Conservation (phyloP, 2,888 invertebrate species). For the Ophion ellenae region DNA sequence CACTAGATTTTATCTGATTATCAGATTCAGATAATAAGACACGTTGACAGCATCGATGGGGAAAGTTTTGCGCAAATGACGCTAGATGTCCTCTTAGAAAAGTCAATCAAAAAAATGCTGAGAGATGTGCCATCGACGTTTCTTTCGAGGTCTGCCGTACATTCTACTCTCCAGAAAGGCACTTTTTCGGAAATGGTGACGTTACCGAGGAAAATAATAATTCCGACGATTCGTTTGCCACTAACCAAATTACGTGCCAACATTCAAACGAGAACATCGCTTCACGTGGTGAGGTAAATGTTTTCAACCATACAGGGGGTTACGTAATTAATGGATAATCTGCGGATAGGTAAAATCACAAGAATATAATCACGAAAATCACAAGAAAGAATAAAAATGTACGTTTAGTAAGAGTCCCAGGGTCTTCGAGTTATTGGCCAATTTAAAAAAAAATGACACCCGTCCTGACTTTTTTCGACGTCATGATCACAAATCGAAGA, state of each 20-base stretch:
- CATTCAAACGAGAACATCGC: slow-evolving; percentile 1
- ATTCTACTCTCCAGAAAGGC: background rate
- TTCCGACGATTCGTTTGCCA: background rate
- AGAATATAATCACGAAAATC: no score
- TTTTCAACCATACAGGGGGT: background rate
- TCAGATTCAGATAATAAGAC: background rate
- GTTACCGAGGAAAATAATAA: slow-evolving; percentile 4
- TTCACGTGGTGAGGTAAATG: slow-evolving; percentile 20
- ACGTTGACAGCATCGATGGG: slow-evolving; percentile 32
- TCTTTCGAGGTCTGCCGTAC: background rate
- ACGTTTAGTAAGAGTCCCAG: no score
- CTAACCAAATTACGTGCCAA: slow-evolving; percentile 5
- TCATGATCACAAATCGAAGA: no score
- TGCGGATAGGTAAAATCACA: no score
- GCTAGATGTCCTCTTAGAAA: slow-evolving; percentile 9
- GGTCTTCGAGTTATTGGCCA: no score
- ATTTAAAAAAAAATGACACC: no score
- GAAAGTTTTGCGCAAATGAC: slow-evolving; percentile 1
- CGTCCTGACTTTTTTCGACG: no score
- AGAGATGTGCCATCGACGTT: slow-evolving; percentile 24
- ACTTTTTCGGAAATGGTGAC: background rate
- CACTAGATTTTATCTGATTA: slow-evolving; percentile 4
- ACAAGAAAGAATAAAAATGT: no score
- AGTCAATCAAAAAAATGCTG: slow-evolving; percentile 21
- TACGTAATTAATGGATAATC: no score